Base-by-base conservation (phyloP, 2,797 vertebrate species). In the Yasuhikotakia modesta region DNA sequence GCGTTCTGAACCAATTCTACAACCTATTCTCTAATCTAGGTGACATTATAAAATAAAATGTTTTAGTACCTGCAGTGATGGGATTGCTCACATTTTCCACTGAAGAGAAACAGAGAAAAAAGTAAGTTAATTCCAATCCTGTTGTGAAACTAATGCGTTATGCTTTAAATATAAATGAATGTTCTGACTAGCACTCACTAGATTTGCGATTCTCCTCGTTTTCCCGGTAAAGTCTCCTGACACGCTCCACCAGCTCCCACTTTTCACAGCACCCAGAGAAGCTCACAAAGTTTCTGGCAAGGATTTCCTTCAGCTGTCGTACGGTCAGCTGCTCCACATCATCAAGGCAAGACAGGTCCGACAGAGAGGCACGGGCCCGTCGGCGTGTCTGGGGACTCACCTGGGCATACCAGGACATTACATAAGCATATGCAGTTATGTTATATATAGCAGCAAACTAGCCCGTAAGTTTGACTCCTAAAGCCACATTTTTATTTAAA, bases 191-290 rank as follows among this genome's bases (percentile, higher is more conserved):
- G 70, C 43, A 87, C 92, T 78, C 76, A 93, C 97, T 86, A 83
- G 96, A 95, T 84, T 93, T 96, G 88, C 95, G 93, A 90, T 97
- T 97, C 82, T 95, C 92, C 85, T 96, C 94, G 0, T 89, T 95
- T 86, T 99, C 96, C 83, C 93, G 90, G 94, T 97, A 99, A 1
- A 99, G 91, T 21, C 96, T 90, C 91, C 90, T 93, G 71, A 99
- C 97, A 24, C 96, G 96, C 85, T 99, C 97, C 88, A 99, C 96
- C 75, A 99, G 94, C 88, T 99, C 98, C 97, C 97, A 99, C 86
- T 99, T 99, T 90, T 99, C 97, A 87, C 98, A 99, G 90, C 97
- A 99, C 81, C 98, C 98, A 0, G 97, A 98, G 86, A 96, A 99
- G 91, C 94, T 99, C 86, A 99, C 97, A 71, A 99, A 99, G 79